phyloP scores from a whole-genome alignment of 2,888 invertebrate species.

The Parnassius glacialis region DNA sequence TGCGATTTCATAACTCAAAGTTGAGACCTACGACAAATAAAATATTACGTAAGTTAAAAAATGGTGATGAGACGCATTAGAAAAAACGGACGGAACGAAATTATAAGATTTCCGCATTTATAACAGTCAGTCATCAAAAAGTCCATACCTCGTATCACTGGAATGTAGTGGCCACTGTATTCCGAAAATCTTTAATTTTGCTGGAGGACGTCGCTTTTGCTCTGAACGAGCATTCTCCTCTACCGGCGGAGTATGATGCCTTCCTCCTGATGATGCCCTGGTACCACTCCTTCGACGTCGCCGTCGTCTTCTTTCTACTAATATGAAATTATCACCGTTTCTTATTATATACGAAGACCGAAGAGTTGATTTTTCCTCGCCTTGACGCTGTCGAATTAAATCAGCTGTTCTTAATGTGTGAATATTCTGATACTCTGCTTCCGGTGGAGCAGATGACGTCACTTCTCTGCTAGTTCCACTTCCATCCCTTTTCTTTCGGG shows the following conservation, averaged over 20 bases:
- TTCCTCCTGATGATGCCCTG: slow-evolving; percentile 68
- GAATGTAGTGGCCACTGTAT: slow-evolving; percentile 80
- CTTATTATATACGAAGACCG: slow-evolving; percentile 76
- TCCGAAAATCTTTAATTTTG: slow-evolving; percentile 73
- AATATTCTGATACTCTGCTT: slow-evolving; percentile 77
- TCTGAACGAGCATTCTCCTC: slow-evolving; percentile 68
- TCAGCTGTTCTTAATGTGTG: slow-evolving; percentile 77
- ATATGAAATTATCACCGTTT: slow-evolving; percentile 76
- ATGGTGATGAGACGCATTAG: too few species aligned
- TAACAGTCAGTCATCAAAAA: too few species aligned
- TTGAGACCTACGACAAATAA: too few species aligned
- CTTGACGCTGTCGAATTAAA: slow-evolving; percentile 74
- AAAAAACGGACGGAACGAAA: too few species aligned
- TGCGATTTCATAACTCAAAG: too few species aligned
- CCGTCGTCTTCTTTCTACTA: slow-evolving; percentile 72
- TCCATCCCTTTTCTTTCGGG: slow-evolving; percentile 80
- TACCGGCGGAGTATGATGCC: slow-evolving; percentile 73
- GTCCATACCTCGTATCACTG: slow-evolving; percentile 69
- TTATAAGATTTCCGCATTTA: too few species aligned
- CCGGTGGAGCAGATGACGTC: slow-evolving; percentile 60
- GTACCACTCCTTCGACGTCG: slow-evolving; percentile 72
- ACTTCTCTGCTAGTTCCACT: slow-evolving; percentile 74
- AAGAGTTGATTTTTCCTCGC: slow-evolving; percentile 74
- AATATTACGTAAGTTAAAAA: too few species aligned
- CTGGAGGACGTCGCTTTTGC: slow-evolving; percentile 73